Evolutionary conservation across 2,113 vertebrate genomes (phyloP).

Genomic region (Melanostigma gelatinosum): DNA sequence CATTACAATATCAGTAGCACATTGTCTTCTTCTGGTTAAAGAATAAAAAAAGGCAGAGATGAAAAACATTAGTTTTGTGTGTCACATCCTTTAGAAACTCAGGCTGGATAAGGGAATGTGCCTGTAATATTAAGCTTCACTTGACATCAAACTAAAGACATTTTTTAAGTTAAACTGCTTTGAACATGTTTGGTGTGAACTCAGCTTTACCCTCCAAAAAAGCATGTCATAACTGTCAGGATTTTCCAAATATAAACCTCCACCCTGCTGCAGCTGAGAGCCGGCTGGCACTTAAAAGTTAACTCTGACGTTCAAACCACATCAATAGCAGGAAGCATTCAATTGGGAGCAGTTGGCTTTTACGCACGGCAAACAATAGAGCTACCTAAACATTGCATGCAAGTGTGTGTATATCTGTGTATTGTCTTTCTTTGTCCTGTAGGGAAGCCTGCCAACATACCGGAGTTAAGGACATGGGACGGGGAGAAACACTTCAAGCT

Average conservation of each 20-base stretch:
- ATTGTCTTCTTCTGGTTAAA: neutral
- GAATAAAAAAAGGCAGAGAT: neutral
- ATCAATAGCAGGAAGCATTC: conserved; percentile 63
- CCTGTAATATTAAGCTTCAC: neutral
- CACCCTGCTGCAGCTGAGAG: conserved; percentile 10
- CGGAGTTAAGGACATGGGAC: neutral
- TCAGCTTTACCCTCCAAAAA: neutral
- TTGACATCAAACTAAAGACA: neutral
- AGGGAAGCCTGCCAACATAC: conserved; percentile 26
- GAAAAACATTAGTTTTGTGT: neutral
- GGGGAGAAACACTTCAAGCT: neutral
- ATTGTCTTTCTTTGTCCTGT: neutral
- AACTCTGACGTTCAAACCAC: conserved; percentile 10
- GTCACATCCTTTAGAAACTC: neutral
- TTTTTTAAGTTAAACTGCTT: neutral
- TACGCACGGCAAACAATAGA: conserved; percentile 44
- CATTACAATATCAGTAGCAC: neutral
- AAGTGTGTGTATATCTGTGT: neutral
- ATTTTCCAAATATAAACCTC: conserved; percentile 3
- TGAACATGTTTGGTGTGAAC: neutral
- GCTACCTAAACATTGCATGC: neutral
- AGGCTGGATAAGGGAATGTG: neutral
- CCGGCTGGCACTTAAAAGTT: neutral
- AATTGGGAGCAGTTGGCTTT: conserved; percentile 39
- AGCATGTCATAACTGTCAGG: neutral